These are phyloP conservation scores for Chymomyza costata DNA, from an alignment of 1,140 invertebrate genomes.

Conservation along the genomic window DNA sequence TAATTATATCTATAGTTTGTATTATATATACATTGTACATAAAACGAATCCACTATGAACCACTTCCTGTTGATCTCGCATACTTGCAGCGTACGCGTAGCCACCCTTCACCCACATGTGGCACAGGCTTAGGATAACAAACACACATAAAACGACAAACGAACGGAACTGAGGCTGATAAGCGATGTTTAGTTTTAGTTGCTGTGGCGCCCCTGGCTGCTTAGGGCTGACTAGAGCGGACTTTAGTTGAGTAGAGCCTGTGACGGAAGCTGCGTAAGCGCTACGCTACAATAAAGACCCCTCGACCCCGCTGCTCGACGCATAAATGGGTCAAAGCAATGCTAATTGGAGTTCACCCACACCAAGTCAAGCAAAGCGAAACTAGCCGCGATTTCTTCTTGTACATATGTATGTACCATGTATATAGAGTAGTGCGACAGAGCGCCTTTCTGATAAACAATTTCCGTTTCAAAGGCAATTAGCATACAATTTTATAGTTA, in stretches of 20 bases:
- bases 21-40: constrained; percentile 62
- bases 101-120: constrained; percentile 72
- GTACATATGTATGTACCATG: too few species aligned
- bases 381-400: constrained; percentile 33
- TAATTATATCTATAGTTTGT: constrained; percentile 41
- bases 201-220: constrained; percentile 45
- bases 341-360: constrained; percentile 66
- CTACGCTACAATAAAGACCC: too few species aligned
- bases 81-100: constrained; percentile 13
- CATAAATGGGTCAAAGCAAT: constrained; percentile 64
- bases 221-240: too few species aligned
- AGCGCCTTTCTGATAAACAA: constrained; percentile 46
- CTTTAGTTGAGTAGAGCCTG: too few species aligned
- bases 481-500: constrained; percentile 41
- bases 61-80: constrained; percentile 59
- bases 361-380: constrained; percentile 30
- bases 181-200: constrained; percentile 14
- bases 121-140: constrained; percentile 56
- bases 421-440: too few species aligned
- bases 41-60: constrained; percentile 54
- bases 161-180: constrained; percentile 54
- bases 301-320: too few species aligned
- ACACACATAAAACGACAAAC: constrained; percentile 2
- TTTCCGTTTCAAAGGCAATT: constrained; percentile 57
- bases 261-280: constrained; percentile 61